These are phyloP conservation scores for Numida meleagris DNA, from an alignment of 2,113 vertebrate genomes.

Conservation along the genomic window DNA sequence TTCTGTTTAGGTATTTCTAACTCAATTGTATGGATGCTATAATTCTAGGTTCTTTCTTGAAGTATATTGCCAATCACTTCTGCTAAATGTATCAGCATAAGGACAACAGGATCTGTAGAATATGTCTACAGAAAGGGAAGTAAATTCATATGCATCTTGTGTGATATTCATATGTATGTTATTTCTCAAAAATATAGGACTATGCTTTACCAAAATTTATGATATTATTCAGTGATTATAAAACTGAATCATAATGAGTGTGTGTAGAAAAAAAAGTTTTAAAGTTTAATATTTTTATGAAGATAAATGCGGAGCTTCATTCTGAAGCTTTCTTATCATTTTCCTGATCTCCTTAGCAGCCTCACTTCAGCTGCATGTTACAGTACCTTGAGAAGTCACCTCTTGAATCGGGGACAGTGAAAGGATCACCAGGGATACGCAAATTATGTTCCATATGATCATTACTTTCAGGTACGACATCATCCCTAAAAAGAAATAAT, in stretches of 20 bases:
- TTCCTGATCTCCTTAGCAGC: background rate
- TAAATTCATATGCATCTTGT: background rate
- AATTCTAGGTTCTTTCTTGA: background rate
- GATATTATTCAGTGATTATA: background rate
- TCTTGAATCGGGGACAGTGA: conserved; percentile 59
- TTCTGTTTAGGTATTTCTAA: background rate
- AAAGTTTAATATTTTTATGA: background rate
- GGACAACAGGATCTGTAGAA: background rate
- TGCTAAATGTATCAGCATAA: background rate
- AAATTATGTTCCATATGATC: conserved; percentile 70
- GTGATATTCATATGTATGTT: background rate
- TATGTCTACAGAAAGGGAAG: background rate
- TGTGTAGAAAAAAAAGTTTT: background rate
- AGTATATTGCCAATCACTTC: background rate
- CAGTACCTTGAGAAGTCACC: conserved; percentile 79
- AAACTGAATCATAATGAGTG: background rate
- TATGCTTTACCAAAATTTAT: background rate
- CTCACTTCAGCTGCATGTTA: background rate
- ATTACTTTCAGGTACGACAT: conserved; percentile 35
- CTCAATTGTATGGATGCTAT: background rate
- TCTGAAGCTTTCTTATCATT: background rate
- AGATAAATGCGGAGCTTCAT: background rate
- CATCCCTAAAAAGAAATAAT: conserved; percentile 33
- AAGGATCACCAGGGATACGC: conserved; percentile 37
- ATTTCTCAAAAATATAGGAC: background rate